Conservation (phyloP, 1,140 invertebrate species). For the Drosophila rufa region DNA sequence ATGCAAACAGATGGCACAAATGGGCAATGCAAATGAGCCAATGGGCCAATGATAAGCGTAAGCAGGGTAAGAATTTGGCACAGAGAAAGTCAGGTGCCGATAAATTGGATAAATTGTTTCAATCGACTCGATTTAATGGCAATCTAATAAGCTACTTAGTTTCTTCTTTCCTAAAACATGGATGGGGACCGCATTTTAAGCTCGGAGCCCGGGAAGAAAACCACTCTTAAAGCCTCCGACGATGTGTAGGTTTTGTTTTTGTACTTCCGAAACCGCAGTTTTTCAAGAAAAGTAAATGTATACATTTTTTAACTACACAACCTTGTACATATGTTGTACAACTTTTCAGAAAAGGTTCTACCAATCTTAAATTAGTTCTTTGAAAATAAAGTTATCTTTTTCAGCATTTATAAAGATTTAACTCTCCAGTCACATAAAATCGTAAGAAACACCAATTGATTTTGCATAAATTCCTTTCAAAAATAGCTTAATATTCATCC, state of each 20-base stretch:
- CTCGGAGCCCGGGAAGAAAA: no score
- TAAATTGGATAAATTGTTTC: not conserved
- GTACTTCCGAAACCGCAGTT: no score
- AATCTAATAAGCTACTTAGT: not conserved
- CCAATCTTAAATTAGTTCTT: not conserved
- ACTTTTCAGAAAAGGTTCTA: no score
- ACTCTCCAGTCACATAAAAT: slow-evolving; percentile 31
- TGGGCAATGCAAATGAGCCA: slow-evolving; percentile 22
- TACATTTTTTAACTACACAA: no score
- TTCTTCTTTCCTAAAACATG: not conserved
- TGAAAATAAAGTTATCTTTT: not conserved
- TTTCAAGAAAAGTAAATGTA: no score
- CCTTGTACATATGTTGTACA: no score
- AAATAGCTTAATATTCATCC: slow-evolving; percentile 26
- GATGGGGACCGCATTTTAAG: no score
- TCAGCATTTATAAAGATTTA: not conserved
- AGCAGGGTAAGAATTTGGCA: slow-evolving; percentile 4
- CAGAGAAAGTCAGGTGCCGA: slow-evolving; percentile 23
- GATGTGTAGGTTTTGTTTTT: no score
- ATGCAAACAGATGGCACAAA: slow-evolving; percentile 26
- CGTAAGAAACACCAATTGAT: slow-evolving; percentile 20
- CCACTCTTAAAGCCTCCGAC: no score
- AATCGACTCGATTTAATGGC: not conserved
- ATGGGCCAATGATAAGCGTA: slow-evolving; percentile 18
- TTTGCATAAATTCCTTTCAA: slow-evolving; percentile 37